Conservation (phyloP, 2,888 invertebrate genomes). For the Meliscaeva auricollis region DNA sequence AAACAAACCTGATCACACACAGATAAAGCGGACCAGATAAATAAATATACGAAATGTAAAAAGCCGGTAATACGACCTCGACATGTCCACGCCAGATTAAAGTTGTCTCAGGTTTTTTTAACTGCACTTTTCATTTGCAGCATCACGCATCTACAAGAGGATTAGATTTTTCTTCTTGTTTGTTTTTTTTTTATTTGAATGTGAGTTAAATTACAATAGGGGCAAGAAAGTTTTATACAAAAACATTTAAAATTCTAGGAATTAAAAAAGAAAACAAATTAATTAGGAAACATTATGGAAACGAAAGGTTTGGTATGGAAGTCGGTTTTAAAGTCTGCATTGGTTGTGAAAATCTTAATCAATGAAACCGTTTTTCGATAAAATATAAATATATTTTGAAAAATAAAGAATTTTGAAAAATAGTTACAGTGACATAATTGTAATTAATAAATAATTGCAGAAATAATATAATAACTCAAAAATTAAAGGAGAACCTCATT, state of each 20-base stretch:
- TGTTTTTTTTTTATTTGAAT: constrained; percentile 4
- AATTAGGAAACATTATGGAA: too few species aligned
- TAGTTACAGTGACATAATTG: too few species aligned
- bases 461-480: too few species aligned
- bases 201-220: neutral
- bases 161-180: constrained; percentile 13
- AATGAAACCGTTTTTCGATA: too few species aligned
- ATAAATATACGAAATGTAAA: constrained; percentile 42
- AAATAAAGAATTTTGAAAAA: too few species aligned
- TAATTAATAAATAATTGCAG: too few species aligned
- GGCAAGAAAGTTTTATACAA: neutral
- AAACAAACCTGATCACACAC: constrained; percentile 56
- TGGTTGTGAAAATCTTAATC: too few species aligned
- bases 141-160: constrained; percentile 11
- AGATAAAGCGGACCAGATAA: constrained; percentile 34
- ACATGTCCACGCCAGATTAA: constrained; percentile 31
- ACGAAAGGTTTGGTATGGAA: too few species aligned
- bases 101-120: constrained; percentile 54
- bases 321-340: too few species aligned
- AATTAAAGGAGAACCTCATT: too few species aligned
- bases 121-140: constrained; percentile 42
- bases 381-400: too few species aligned
- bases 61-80: constrained; percentile 68
- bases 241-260: too few species aligned
- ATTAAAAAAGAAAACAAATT: neutral